Conservation (phyloP, 2,797 vertebrate genomes). For the Acipenser ruthenus region DNA sequence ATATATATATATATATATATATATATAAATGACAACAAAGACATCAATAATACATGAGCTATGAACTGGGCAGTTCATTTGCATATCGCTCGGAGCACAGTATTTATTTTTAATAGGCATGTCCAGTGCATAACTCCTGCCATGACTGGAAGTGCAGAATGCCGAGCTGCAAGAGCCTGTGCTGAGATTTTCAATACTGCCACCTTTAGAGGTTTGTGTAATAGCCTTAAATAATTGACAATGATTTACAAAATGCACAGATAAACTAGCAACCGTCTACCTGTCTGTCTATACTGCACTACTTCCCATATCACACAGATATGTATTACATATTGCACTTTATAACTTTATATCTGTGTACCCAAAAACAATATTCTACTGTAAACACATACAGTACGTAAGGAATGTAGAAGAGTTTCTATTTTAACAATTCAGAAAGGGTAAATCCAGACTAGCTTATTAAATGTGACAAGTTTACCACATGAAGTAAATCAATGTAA, state of each 20-base stretch:
- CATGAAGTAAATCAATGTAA: too few relatives aligned
- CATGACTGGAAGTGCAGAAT: conserved; percentile 58
- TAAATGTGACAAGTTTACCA: too few relatives aligned
- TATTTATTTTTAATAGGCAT: conserved; percentile 65
- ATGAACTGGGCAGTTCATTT: conserved; percentile 67
- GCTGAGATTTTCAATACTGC: conserved; percentile 29
- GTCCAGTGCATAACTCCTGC: conserved; percentile 55
- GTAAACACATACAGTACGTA: too few relatives aligned
- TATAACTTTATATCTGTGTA: too few relatives aligned
- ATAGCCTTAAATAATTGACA: conserved; percentile 47
- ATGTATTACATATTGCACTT: too few relatives aligned
- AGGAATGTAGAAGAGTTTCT: too few relatives aligned
- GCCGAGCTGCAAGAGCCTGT: conserved; percentile 10
- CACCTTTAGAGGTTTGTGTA: conserved; percentile 26
- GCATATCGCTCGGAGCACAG: conserved; percentile 64
- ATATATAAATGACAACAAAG: conserved; percentile 20
- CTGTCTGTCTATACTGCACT: conserved; percentile 26
- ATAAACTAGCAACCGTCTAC: conserved; percentile 18
- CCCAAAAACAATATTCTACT: too few relatives aligned
- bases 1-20: neutral
- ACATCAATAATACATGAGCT: conserved; percentile 49
- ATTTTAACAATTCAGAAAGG: too few relatives aligned
- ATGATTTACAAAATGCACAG: conserved; percentile 38
- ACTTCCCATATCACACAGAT: conserved; percentile 22
- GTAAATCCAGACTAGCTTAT: too few relatives aligned